These are phyloP conservation scores for Noctua janthina DNA, from an alignment of 2,888 invertebrate genomes.

Conservation along the genomic window DNA sequence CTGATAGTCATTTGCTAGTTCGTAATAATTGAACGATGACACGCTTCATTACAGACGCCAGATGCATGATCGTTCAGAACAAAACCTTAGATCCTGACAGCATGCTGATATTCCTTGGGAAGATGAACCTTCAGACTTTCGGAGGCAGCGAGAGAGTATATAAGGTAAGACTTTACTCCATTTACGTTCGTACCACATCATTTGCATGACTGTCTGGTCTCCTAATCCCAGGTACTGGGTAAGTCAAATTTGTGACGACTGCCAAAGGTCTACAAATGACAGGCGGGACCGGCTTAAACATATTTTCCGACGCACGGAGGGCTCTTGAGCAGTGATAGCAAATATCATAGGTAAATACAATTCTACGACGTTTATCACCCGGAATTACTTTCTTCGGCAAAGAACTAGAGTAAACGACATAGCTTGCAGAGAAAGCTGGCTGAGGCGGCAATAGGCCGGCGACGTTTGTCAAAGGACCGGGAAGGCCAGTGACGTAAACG, in stretches of 20 bases:
- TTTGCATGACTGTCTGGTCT: background rate
- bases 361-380: no score
- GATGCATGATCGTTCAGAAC: constrained; percentile 73
- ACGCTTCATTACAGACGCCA: constrained; percentile 76
- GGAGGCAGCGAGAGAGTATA: constrained; percentile 74
- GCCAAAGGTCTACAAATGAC: background rate
- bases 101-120: constrained; percentile 81
- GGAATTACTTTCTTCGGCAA: no score
- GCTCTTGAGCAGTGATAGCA: no score
- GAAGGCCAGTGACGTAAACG: no score
- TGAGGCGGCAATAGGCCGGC: no score
- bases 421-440: no score
- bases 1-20: background rate
- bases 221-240: no score
- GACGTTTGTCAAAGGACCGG: no score
- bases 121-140: constrained; percentile 76
- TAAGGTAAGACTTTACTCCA: constrained; percentile 69
- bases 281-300: no score
- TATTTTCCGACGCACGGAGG: no score
- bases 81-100: constrained; percentile 69
- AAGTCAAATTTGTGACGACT: background rate
- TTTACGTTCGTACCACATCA: background rate
- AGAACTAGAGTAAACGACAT: no score
- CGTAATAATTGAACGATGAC: background rate
- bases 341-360: no score